A percentile compares a stretch with the other conserved stretches of the same genome.
Evolutionary conservation across 2,113 vertebrate species (phyloP).

Genomic region (Tragelaphus strepsiceros): DNA sequence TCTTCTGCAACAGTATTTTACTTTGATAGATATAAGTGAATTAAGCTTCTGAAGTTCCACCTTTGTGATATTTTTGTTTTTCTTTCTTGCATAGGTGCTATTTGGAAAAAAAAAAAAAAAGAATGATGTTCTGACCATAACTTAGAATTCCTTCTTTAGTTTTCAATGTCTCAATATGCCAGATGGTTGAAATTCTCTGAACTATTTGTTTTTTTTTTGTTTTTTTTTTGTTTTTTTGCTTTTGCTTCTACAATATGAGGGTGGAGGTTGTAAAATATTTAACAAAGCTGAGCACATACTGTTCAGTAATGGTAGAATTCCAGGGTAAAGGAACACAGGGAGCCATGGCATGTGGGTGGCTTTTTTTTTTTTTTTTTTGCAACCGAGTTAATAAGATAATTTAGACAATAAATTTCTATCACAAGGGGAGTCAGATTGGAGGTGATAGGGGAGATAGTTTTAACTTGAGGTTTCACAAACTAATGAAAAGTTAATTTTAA

Average conservation of each 20-base stretch:
- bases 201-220: neutral
- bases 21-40: neutral
- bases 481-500: neutral
- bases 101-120: conserved; percentile 5
- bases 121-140: neutral
- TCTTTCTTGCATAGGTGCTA: neutral
- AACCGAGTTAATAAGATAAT: neutral
- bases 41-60: neutral
- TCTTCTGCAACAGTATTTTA: neutral
- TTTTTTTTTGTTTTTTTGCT: neutral
- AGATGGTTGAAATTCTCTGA: conserved; percentile 30
- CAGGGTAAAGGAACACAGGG: no score
- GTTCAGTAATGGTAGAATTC: no score
- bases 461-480: neutral
- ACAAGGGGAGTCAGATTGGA: neutral
- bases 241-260: conserved; percentile 6
- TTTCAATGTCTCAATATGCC: conserved; percentile 1
- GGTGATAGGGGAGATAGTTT: neutral
- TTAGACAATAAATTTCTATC: neutral
- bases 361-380: neutral
- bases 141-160: neutral
- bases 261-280: neutral
- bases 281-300: neutral
- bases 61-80: neutral
- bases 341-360: no score